Base-by-base conservation (phyloP, 2,113 vertebrate species). In the Antennarius striatus region DNA sequence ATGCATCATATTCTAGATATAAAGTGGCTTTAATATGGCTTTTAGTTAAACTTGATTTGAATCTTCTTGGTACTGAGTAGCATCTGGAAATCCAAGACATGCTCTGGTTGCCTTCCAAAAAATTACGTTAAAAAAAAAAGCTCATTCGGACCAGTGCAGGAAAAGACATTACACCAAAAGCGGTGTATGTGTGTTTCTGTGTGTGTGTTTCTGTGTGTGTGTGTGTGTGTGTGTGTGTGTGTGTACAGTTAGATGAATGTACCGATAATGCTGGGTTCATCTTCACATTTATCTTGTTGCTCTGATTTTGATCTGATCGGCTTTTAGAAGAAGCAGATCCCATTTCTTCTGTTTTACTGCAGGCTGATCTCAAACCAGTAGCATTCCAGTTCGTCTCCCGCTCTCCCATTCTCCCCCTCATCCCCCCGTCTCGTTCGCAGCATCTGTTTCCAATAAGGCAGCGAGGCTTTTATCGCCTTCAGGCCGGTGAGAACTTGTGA, bases 381-480 rank as follows among this genome's bases (percentile, higher is more conserved):
- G 10, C 6, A 7, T 40, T 40, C 5, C 39, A 7, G 39, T 10
- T 40, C 2, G 2, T 22, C 22, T 53, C 17, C 30, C n/a, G 22
- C 12, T 47, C 32, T 50, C 9, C 56, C 40, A 55, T 5, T 73
- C 13, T 51, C 10, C 40, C 10, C 43, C 12, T 53, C 13, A 1
- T 32, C 14, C 56, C 43, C 60, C 15, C 50, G 52, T 71, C 54
- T 48, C 60, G 29, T 60, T 77, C 42, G 11, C 4, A 61, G 80
- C 86, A 89, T 89, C 89, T 88, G 87, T 73, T 86, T 84, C 71
- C 83, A 70, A 88, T 84, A 45, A 77, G 52, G 73, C 69, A 22
- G 75, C 45, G 10, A 30, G 69, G 14, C 79, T 56, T 82, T 76
- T 82, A 79, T 75, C 13, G 78, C 80, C 81, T 86, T 56, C 71